Base-by-base conservation (phyloP, 2,888 invertebrate genomes). In the Stenodera caucasica region DNA sequence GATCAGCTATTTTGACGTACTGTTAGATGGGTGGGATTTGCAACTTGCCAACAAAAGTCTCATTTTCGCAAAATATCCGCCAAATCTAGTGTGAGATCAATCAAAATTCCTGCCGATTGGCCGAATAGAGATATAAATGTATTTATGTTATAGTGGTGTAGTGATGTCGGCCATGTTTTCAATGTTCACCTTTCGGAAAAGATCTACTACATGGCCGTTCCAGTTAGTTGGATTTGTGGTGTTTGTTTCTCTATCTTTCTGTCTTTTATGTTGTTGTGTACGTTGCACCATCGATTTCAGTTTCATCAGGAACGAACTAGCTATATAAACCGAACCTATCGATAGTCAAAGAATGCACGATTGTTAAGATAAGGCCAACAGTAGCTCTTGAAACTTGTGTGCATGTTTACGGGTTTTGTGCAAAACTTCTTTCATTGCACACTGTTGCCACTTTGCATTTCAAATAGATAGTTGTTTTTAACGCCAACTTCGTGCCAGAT, bases 401-500 rank as follows among this genome's bases (percentile, higher is more conserved):
- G 72, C 73, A 72, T 75, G 73, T 77, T 76, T 77, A 75, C 75
- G 76, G 40, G 72, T 76, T 75, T 74, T 73, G 71, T 67, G 71
- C 72, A 65, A 70, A 71, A 69, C n/a, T 67, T 12, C 45, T 4
- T 69, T 66, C 64, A 63, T 64, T 68, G 63, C 68, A 55, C 67
- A 70, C 71, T 67, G 72, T 74, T 71, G 72, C 75, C 76, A 76
- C 76, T 77, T 77, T 77, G 77, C 76, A 77, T 77, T 77, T 77
- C 77, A 77, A 76, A 77, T 77, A 68, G 72, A 69, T 72, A 2
- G 45, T 70, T 75, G 77, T 76, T 75, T 77, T 77, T 75, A n/a
- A 74, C 75, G 75, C 72, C 73, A 72, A 78, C 75, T 73, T 78
- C 78, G 78, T 78, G 77, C 77, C 70, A 76, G 77, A 78, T 78